Conservation (phyloP, 2,797 vertebrate genomes). For the Myotis myotis region DNA sequence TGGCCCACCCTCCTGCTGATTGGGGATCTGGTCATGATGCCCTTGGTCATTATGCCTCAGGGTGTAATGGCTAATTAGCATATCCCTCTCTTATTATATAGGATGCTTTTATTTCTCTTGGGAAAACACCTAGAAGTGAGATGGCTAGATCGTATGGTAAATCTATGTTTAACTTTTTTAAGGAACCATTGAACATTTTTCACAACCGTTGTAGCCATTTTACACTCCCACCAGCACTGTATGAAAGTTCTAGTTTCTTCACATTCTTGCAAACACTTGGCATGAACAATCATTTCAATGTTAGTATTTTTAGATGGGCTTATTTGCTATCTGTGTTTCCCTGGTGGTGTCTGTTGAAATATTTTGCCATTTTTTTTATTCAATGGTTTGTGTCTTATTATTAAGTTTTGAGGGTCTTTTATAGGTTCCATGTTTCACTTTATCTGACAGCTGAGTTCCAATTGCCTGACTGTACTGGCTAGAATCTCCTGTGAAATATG, state of each 20-base stretch:
- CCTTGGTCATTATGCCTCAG: no score
- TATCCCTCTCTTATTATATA: no score
- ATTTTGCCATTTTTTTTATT: neutral
- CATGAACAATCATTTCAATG: neutral
- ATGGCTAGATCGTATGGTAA: neutral
- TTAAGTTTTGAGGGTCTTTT: neutral
- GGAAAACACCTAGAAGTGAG: neutral
- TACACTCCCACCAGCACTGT: neutral
- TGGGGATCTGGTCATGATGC: no score
- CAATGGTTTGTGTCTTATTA: neutral
- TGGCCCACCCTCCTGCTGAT: no score
- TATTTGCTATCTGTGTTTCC: neutral
- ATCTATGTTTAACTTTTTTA: slow-evolving; percentile 33
- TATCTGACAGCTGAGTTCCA: neutral
- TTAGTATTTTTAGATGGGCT: neutral
- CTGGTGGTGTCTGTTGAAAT: slow-evolving; percentile 13
- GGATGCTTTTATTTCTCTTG: neutral
- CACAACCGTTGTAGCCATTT: neutral
- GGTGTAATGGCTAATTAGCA: no score
- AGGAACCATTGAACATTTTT: neutral
- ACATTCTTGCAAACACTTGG: neutral
- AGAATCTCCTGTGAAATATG: neutral
- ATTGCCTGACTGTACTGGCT: neutral
- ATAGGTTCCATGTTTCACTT: neutral
- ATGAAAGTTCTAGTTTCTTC: neutral